Conservation (phyloP, 2,888 invertebrate genomes). For the Drosophila cracens region DNA sequence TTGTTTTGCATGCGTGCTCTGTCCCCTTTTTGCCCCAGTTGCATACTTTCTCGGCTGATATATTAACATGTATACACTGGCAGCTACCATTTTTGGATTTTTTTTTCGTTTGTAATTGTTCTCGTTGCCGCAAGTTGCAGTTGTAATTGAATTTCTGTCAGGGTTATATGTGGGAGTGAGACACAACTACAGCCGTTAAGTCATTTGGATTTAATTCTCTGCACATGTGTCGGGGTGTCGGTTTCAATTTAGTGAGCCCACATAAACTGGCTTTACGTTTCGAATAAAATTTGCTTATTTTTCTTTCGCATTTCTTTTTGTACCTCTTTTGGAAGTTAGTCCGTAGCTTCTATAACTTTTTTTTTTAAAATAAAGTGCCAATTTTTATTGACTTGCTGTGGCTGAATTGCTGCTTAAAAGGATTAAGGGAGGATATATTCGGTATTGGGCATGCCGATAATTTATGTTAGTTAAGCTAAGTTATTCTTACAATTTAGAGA, state of each 20-base stretch:
- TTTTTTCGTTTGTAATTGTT: conserved; percentile 48
- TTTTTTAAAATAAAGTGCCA: neutral
- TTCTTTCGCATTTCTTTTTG: neutral
- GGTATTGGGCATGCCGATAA: neutral
- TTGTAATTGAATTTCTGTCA: conserved; percentile 73
- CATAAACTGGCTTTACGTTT: conserved; percentile 7
- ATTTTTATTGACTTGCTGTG: neutral
- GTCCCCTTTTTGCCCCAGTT: conserved; percentile 30
- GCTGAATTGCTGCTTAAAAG: neutral
- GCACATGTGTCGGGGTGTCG: conserved; percentile 33
- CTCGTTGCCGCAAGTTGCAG: conserved; percentile 46
- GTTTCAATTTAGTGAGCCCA: conserved; percentile 15
- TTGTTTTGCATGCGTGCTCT: conserved; percentile 67
- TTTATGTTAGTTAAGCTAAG: neutral
- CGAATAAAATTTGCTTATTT: conserved; percentile 13
- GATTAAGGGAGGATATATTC: neutral
- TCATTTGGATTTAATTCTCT: conserved; percentile 27
- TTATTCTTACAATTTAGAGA: neutral
- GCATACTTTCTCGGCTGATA: conserved; percentile 56
- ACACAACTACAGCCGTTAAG: conserved; percentile 20
- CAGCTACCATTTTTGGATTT: conserved; percentile 50
- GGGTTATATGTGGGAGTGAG: conserved; percentile 10
- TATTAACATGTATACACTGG: conserved; percentile 63
- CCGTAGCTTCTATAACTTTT: neutral
- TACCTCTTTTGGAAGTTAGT: neutral